Evolutionary conservation across 2,888 invertebrate genomes (phyloP), one percentile per base, ranked within the genome.

Genomic region (Alitta virens): DNA sequence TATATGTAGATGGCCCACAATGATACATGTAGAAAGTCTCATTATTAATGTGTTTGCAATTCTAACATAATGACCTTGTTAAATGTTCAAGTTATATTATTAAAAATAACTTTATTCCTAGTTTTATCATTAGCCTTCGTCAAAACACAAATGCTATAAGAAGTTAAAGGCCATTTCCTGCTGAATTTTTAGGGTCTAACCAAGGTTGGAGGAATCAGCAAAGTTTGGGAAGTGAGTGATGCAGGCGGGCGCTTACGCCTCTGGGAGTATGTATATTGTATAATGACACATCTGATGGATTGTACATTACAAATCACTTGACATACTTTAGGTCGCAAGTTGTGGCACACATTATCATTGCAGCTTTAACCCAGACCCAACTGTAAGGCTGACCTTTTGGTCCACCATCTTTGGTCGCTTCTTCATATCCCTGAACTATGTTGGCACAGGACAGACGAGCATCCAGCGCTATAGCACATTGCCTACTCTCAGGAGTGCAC

Each of bases 371-470:
- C 49, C 50, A 1, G 61, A 61, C 38, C 61, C 61, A 1, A 61
- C 61, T 2, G 50, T 56, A 1, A 24, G 61, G n/a, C 38, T 61
- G 21, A 56, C 50, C 7, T 61, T 61, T 50, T 61, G 61, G 61
- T 61, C 61, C 7, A 49, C 55, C 23, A 56, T 61, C 2, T 38
- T 61, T 40, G 61, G 61, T 21, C 61, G 61, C 2, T 55, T 61
- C 40, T 56, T 61, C 49, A 56, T 56, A 33, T 61, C 61, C 1
- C 21, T 55, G 1, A 55, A 61, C 40, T 42, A 33, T 18, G 61
- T 61, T 24, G 61, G 54, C 16, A 54, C 56, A 9, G 61, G 55
- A 16, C 61, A 61, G 55, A 56, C 56, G 2, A 54, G 55, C 25
- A 52, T 61, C 25, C 55, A 55, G 33, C 26, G 61, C 14, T 61